These are phyloP conservation scores for Phyllostomus discolor DNA, from an alignment of 2,113 vertebrate genomes.

Conservation along the genomic window DNA sequence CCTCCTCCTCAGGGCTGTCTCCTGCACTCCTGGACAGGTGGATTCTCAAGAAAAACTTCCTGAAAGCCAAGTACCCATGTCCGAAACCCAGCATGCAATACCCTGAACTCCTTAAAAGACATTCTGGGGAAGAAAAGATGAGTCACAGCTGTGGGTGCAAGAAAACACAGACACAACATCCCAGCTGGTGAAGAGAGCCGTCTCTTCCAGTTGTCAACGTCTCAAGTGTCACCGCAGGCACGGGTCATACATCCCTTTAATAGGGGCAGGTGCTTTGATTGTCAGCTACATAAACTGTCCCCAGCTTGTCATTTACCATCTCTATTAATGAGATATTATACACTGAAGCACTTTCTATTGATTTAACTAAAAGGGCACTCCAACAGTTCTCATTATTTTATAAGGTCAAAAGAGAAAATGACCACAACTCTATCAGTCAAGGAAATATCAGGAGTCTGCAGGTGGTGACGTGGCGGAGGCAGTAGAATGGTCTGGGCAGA, in stretches of 20 bases:
- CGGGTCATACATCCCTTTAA: background rate
- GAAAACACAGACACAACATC: background rate
- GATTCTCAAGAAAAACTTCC: background rate
- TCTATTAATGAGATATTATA: conserved; percentile 46
- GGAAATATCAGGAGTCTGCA: conserved; percentile 21
- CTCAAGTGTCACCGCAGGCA: background rate
- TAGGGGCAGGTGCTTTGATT: background rate
- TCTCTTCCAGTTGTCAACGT: background rate
- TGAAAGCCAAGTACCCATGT: background rate
- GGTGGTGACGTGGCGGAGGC: fast-evolving
- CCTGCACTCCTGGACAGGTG: fast-evolving
- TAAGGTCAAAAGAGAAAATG: conserved; percentile 41
- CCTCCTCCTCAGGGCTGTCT: background rate
- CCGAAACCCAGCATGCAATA: no score
- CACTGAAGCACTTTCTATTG: conserved; percentile 52
- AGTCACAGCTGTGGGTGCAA: background rate
- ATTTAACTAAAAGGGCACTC: conserved; percentile 51
- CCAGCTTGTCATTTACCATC: conserved; percentile 24
- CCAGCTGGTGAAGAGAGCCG: fast-evolving
- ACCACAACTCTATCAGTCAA: conserved; percentile 24
- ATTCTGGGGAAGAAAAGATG: background rate
- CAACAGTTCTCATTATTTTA: conserved; percentile 17
- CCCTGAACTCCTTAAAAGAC: background rate
- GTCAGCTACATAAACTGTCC: conserved; percentile 35
- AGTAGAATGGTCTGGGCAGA: background rate